Conservation (phyloP, 2,888 invertebrate genomes). For the Caenorhabditis sulstoni region DNA sequence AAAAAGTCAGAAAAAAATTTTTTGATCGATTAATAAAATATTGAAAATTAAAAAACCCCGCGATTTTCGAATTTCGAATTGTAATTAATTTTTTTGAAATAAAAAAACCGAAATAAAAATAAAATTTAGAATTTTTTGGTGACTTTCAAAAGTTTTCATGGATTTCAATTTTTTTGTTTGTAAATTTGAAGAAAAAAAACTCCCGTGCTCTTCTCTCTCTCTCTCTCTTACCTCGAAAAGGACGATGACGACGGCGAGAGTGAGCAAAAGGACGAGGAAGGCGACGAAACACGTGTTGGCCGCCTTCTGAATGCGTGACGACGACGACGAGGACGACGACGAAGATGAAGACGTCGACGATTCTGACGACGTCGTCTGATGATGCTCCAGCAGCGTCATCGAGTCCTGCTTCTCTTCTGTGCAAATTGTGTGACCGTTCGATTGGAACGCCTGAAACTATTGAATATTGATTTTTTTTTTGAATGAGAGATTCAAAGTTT, state of each 20-base stretch:
- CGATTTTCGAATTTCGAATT: no score
- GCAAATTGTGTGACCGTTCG: constrained; percentile 27
- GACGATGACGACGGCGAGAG: constrained; percentile 53
- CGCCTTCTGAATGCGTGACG: no score
- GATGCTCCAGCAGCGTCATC: no score
- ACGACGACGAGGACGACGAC: constrained; percentile 26
- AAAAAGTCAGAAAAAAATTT: no score
- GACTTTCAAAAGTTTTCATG: background rate
- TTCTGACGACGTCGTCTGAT: constrained; percentile 28
- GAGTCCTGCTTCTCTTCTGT: constrained; percentile 43
- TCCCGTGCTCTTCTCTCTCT: no score
- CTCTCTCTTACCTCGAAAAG: constrained; percentile 57
- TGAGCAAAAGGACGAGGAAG: constrained; percentile 57
- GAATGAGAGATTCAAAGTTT: no score
- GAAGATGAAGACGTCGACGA: constrained; percentile 44
- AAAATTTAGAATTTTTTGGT: background rate
- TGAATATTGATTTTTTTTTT: background rate
- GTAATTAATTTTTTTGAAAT: no score
- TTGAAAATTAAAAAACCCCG: no score
- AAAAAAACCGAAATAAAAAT: no score
- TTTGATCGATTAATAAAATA: no score
- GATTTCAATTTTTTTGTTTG: background rate
- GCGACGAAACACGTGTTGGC: constrained; percentile 45
- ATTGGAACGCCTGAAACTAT: constrained; percentile 16
- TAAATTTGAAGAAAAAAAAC: background rate